Evolutionary conservation across 2,113 vertebrate genomes (phyloP).

Genomic region (Phyllostomus hastatus): DNA sequence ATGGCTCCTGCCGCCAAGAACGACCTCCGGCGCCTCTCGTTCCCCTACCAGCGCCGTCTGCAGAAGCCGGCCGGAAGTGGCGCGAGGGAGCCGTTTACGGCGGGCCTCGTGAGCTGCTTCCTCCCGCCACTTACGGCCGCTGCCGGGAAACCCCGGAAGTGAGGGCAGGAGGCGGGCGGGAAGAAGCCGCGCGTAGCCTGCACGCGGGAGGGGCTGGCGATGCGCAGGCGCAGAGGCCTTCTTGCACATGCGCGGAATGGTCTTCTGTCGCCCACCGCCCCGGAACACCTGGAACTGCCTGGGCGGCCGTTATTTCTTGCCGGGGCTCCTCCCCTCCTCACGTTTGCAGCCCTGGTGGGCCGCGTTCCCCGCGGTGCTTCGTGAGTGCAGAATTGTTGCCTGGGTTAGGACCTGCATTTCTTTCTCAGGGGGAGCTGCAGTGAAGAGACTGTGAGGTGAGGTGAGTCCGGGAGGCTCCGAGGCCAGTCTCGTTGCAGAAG

Average conservation of each 20-base stretch:
- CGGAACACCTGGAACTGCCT: accelerated
- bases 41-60: conserved; percentile 54
- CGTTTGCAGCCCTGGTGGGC: no score
- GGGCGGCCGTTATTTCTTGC: accelerated
- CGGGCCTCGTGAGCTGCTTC: background rate
- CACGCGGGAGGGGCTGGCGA: accelerated
- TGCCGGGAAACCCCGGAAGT: conserved; percentile 69
- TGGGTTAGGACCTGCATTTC: background rate
- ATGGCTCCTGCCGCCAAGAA: conserved; percentile 73
- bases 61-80: conserved; percentile 73
- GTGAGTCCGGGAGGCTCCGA: background rate
- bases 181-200: background rate
- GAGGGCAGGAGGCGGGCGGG: background rate
- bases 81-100: conserved; percentile 51
- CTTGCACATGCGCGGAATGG: background rate
- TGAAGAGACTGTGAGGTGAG: background rate
- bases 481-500: background rate
- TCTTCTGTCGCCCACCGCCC: accelerated
- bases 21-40: conserved; percentile 61
- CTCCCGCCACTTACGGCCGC: conserved; percentile 77
- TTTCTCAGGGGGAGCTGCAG: background rate
- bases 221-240: background rate
- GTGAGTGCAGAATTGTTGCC: background rate
- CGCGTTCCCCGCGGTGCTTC: accelerated
- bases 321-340: accelerated